phyloP scores from a whole-genome alignment of 2,113 vertebrate species.

The Silurus glanis region DNA sequence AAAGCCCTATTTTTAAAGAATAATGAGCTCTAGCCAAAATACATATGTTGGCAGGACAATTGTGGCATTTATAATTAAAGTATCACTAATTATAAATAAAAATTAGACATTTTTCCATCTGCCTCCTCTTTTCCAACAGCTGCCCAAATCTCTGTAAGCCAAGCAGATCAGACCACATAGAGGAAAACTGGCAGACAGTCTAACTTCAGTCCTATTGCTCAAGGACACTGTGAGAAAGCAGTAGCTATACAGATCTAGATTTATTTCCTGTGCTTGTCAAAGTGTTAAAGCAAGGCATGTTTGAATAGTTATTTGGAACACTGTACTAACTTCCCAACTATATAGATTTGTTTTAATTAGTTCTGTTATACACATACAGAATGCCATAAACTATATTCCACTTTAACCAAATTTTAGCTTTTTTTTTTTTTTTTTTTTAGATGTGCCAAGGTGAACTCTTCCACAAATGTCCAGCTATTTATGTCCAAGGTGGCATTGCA shows the following conservation, averaged over 20 bases:
- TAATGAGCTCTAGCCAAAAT: neutral
- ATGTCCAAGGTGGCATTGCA: neutral
- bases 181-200: neutral
- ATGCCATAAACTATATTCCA: neutral
- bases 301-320: neutral
- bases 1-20: neutral
- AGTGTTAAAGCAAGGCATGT: neutral
- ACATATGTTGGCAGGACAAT: neutral
- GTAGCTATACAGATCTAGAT: neutral
- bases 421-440: too few relatives aligned
- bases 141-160: neutral
- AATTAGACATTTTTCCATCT: constrained; percentile 7
- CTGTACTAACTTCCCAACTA: neutral
- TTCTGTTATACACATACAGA: neutral
- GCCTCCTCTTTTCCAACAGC: neutral
- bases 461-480: neutral
- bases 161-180: neutral
- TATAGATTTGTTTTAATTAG: neutral
- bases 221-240: neutral
- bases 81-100: neutral
- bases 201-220: neutral
- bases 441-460: neutral
- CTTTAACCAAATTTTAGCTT: neutral
- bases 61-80: neutral
- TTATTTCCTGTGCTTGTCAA: neutral